These are phyloP conservation scores for Drosophila mayaguana DNA, from an alignment of 2,888 invertebrate genomes.

Conservation along the genomic window DNA sequence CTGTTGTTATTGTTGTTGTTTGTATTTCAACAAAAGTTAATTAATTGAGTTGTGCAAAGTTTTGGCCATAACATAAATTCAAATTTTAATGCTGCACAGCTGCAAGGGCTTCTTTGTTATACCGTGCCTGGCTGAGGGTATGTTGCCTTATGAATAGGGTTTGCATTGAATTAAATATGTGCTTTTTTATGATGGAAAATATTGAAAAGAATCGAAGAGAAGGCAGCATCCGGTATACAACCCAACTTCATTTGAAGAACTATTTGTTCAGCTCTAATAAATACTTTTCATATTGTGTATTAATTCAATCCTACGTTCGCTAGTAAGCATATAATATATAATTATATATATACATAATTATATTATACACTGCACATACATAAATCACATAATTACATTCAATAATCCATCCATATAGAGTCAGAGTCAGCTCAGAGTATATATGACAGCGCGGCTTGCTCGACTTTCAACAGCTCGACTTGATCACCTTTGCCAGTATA, in stretches of 20 bases:
- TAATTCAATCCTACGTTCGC: too few relatives aligned
- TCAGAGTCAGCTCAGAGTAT: constrained; percentile 14
- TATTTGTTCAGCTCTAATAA: background rate
- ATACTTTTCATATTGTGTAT: background rate
- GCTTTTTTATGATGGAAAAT: background rate
- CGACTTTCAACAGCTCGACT: constrained; percentile 1
- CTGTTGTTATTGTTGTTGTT: constrained; percentile 41
- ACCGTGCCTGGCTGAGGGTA: constrained; percentile 7
- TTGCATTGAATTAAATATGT: background rate
- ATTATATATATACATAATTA: too few relatives aligned
- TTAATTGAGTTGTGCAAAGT: constrained; percentile 81
- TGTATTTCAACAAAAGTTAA: constrained; percentile 74
- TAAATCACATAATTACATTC: background rate
- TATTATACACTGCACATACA: too few relatives aligned
- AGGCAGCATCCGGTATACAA: background rate
- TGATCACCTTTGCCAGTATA: constrained; percentile 25
- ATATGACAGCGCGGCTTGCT: background rate
- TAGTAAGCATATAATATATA: too few relatives aligned
- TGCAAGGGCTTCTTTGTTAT: constrained; percentile 27
- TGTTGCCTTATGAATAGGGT: background rate
- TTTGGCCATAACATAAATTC: constrained; percentile 77
- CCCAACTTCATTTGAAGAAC: too few relatives aligned
- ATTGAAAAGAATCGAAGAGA: background rate
- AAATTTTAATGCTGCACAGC: constrained; percentile 62
- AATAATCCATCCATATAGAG: background rate